These are phyloP conservation scores for Torymus texanus DNA, from an alignment of 2,888 invertebrate species.

Conservation along the genomic window DNA sequence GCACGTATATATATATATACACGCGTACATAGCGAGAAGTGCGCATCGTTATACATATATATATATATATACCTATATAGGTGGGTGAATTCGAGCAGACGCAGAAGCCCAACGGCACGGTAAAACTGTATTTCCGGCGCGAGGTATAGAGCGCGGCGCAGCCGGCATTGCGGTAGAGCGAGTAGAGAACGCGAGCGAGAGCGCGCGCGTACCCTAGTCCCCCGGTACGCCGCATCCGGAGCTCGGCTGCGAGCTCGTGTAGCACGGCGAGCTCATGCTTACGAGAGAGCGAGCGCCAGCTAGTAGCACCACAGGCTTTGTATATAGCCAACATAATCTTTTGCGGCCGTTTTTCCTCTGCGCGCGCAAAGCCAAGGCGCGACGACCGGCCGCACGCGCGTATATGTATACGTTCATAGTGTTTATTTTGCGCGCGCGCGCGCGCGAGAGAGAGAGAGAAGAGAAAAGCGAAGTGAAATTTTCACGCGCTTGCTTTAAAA, in stretches of 20 bases:
- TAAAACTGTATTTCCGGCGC: conserved; percentile 61
- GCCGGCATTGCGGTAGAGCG: conserved; percentile 31
- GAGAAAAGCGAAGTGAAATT: conserved; percentile 11
- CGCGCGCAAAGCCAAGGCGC: neutral
- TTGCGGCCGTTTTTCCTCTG: conserved; percentile 18
- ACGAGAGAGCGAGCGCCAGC: neutral
- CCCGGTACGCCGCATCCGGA: conserved; percentile 34
- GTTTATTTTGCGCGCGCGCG: neutral
- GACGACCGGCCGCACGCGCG: neutral
- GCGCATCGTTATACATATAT: no score
- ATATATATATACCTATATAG: no score
- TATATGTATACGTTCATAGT: neutral
- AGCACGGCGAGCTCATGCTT: neutral
- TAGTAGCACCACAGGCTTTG: neutral
- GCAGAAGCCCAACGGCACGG: conserved; percentile 59
- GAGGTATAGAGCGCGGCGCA: neutral
- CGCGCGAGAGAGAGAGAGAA: no score
- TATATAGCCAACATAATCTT: conserved; percentile 28
- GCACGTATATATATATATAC: no score
- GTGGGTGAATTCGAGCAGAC: conserved; percentile 52
- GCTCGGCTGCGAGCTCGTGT: no score
- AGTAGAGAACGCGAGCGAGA: neutral
- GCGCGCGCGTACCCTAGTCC: neutral
- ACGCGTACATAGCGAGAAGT: no score
- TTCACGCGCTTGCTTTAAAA: conserved; percentile 25